Evolutionary conservation across 2,113 vertebrate genomes (phyloP), one percentile per base, ranked within the genome.

Genomic region (Bambusicola thoracicus): DNA sequence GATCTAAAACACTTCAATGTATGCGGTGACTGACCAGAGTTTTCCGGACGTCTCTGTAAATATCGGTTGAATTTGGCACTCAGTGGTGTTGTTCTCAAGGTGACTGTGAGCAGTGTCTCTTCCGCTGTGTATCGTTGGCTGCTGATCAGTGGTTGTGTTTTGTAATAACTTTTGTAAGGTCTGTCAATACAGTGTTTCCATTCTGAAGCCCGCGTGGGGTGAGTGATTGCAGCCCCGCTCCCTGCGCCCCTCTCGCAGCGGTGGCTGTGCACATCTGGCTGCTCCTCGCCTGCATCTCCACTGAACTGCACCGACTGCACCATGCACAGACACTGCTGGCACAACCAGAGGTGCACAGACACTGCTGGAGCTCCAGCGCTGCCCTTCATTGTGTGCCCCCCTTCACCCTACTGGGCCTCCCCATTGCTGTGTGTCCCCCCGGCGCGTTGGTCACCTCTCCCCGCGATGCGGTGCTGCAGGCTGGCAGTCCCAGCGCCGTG

Each of bases 181-280:
- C 85, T 16, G 94, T 95, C 94, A 95, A 89, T 97, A 93, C 97
- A 91, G 91, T 96, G 95, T 97, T 93, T 73, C 84, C 92, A 63
- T 44, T 66, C 86, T 18, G 68, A 67, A 46, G 30, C 62, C 86
- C 2, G 25, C 49, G 59, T 91, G 18, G 34, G 80, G 30, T 48
- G 85, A 36, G 59, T 41, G 44, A 3, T 20, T 3, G 40, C 55
- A 18, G 80, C 74, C 53, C 41, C 5, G 6, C 8, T 34, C 46
- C 58, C 43, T 38, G 48, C 6, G 11, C 76, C 6, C 4, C 66
- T 41, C 19, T 24, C 4, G n/a, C 0, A 0, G 4, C 0, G 25
- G 17, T 3, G 1, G 27, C 81, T 21, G 21, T 63, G 6, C 82
- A 10, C 41, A 21, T 55, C 61, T 5, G 20, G 8, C 51, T 25